phyloP scores from a whole-genome alignment of 2,797 vertebrate species.

The Mus minutoides region DNA sequence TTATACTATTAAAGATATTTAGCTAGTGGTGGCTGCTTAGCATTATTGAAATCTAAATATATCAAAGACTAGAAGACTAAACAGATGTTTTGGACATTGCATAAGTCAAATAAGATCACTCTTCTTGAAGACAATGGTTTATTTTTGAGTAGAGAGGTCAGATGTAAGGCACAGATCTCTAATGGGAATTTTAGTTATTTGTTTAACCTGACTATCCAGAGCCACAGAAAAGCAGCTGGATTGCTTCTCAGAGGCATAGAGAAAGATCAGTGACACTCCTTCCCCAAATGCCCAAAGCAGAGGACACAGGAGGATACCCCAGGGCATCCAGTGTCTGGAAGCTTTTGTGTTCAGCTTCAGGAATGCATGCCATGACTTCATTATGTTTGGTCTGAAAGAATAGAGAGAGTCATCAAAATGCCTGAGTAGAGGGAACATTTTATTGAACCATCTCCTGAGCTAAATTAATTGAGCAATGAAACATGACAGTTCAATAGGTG shows the following conservation, averaged over 20 bases:
- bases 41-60: neutral
- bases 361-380: conserved; percentile 13
- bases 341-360: conserved; percentile 42
- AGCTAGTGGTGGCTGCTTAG: neutral
- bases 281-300: neutral
- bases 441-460: conserved; percentile 78
- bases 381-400: conserved; percentile 71
- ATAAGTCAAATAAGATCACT: neutral
- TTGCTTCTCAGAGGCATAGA: neutral
- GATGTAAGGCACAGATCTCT: neutral
- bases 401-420: conserved; percentile 74
- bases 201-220: neutral
- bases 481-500: conserved; percentile 82
- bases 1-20: conserved; percentile 20
- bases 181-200: conserved; percentile 43
- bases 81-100: neutral
- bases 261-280: neutral
- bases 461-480: conserved; percentile 83
- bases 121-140: neutral
- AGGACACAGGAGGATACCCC: neutral
- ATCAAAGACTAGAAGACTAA: neutral
- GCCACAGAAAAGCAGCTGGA: neutral
- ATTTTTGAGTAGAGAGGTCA: conserved; percentile 34
- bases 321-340: neutral
- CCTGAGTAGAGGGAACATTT: conserved; percentile 73